Base-by-base conservation (phyloP, 2,797 vertebrate species). In the Cryptoprocta ferox region DNA sequence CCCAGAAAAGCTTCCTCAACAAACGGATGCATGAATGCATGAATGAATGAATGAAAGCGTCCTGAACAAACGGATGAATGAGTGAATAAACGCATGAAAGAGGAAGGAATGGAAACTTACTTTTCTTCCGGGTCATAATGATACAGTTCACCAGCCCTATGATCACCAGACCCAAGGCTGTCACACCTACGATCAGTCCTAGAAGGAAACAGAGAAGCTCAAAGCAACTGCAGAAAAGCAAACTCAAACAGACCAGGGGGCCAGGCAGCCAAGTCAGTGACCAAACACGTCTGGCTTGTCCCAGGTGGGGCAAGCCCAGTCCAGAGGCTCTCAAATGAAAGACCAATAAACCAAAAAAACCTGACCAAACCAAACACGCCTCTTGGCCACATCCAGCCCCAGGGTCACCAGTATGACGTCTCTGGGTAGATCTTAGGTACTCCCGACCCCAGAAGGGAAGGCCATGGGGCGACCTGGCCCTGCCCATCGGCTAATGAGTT, bases 51-150 rank as follows among this genome's bases (percentile, higher is more conserved):
- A 53, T 19, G 53, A 66, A 90, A 42, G 32, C 50, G 19, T 76
- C 39, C 32, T 1, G n/a, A 39, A 21, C 35, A 8, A 61, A 37
- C 2, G 16, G 37, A 66, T 45, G 26, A 56, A 56, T 6, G 19
- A n/a, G 19, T 13, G 53, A 32, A 39, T 21, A 26, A 53, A 30
- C 1, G 0, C 37, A 35, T 7, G n/a, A 30, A 70, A 19, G n/a
- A 53, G 53, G 35, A 65, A 12, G 18, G 42, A 70, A 81, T 0
- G 12, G 50, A 94, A 19, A 35, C 98, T 98, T 97, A 99, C 98
- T 98, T 98, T 96, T 99, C 88, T 70, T 98, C 80, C 89, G 97
- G 10, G 94, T 97, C 37, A 98, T 1, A n/a, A 98, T 94, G 81
- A 95, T 82, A 78, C 80, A 98, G 14, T 97, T 96, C 80, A 95